Evolutionary conservation across 2,888 invertebrate species (phyloP).

Genomic region (Brachyptera putata): DNA sequence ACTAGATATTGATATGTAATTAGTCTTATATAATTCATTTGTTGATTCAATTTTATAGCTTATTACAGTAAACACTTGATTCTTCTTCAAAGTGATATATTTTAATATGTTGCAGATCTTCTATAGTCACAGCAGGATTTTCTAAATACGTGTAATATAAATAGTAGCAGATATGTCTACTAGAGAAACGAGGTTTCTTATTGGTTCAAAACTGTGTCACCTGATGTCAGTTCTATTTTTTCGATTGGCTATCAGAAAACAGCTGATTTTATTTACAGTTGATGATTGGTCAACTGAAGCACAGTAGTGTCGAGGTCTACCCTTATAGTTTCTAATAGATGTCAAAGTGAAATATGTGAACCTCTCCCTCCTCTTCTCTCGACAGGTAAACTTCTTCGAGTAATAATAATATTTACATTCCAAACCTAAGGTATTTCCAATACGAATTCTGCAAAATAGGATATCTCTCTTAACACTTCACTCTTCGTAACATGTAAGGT

Average conservation of each 20-base stretch:
- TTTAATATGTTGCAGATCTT: too few species aligned
- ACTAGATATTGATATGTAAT: too few species aligned
- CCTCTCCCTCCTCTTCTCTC: neutral
- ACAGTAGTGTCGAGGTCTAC: neutral
- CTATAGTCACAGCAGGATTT: too few species aligned
- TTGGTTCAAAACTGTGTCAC: neutral
- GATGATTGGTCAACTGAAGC: slow-evolving; percentile 3
- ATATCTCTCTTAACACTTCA: slow-evolving; percentile 5
- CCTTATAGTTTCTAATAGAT: neutral
- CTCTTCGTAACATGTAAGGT: neutral
- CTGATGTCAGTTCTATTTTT: slow-evolving; percentile 7
- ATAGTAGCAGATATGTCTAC: too few species aligned
- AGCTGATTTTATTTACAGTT: neutral
- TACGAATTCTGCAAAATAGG: neutral
- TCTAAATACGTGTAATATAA: too few species aligned
- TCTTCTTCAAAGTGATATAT: too few species aligned
- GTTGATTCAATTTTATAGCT: too few species aligned
- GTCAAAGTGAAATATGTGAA: neutral
- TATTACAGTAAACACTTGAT: too few species aligned
- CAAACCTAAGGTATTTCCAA: slow-evolving; percentile 9
- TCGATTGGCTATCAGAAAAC: neutral
- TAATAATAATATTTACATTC: slow-evolving; percentile 18
- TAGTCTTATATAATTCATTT: too few species aligned
- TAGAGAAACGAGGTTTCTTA: neutral
- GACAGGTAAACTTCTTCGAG: neutral